Percentiles rank a stretch among this genome's conserved stretches.
Evolutionary conservation across 1,140 invertebrate species (phyloP).

Genomic region (Panagrolaimus sp.): DNA sequence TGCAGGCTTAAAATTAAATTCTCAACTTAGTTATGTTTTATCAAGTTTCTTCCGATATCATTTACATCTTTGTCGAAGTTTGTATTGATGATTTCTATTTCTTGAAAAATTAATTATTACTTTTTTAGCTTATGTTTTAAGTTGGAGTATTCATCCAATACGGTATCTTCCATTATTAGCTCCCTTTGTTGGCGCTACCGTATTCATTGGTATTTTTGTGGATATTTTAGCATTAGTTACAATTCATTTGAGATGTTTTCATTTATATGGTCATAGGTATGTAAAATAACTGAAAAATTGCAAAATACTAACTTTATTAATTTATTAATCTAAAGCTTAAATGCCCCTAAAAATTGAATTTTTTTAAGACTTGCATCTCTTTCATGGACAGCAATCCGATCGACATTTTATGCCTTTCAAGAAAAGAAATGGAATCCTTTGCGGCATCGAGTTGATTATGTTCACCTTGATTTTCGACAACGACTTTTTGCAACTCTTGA

Average conservation of each 20-base stretch:
- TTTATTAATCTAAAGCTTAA: too few relatives aligned
- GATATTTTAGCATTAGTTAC: constrained; percentile 36
- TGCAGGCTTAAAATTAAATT: constrained; percentile 84
- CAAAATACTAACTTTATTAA: too few relatives aligned
- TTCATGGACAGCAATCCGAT: constrained; percentile 66
- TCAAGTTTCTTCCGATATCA: constrained; percentile 86
- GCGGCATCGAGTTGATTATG: constrained; percentile 73
- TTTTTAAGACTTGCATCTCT: constrained; percentile 25
- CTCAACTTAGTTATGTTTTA: constrained; percentile 75
- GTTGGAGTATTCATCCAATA: constrained; percentile 14
- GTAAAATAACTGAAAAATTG: too few relatives aligned
- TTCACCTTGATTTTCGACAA: constrained; percentile 75
- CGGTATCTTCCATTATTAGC: not conserved
- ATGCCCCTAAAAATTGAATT: too few relatives aligned
- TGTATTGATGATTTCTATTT: constrained; percentile 10
- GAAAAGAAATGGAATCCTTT: constrained; percentile 87
- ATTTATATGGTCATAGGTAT: constrained; percentile 36
- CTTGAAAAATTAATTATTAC: not conserved
- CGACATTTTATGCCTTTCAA: constrained; percentile 78
- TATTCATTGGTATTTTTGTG: constrained; percentile 29
- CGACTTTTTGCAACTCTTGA: constrained; percentile 80
- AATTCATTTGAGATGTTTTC: constrained; percentile 40
- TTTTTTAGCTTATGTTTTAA: constrained; percentile 32
- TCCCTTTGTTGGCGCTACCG: constrained; percentile 22
- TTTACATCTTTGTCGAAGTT: constrained; percentile 78